Base-by-base conservation (phyloP, 1,140 invertebrate species). In the Pantala flavescens region DNA sequence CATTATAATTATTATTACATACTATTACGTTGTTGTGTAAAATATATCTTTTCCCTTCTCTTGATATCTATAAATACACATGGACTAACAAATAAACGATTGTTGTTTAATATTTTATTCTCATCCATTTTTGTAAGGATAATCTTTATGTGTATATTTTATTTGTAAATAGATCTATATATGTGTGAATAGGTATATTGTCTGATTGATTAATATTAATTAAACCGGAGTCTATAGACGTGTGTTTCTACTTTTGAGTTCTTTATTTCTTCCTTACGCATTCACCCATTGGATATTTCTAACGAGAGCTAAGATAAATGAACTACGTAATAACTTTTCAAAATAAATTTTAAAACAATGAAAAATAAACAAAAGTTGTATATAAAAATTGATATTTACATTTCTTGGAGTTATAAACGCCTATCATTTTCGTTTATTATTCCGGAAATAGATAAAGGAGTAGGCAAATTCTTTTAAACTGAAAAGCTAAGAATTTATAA, bases 11-110 rank as follows among this genome's bases (percentile, higher is more conserved):
- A 72, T 72, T 36, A 72, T 36, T 72, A 42, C 24, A 36, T 36
- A 72, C 24, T 72, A 72, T 72, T 72, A 72, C 24, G 71, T 72
- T 28, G 71, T 72, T 72, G 71, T 72, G 71, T 72, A 72, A 72
- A 72, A 36, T 71, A 24, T 71, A 23, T 63, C 49, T 14, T 63
- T 63, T 63, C 49, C 49, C 49, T 3, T 63, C 49, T 71, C 21
- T 42, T 14, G 24, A 11, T 28, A 71, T 71, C 14, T 71, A 71
- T 24, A 72, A 42, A 72, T n/a, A 72, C 24, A 42, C 42, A 72
- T 36, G 24, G 24, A 72, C 71, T 72, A 72, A 72, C 71, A 72
- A 72, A 72, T 36, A 28, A n/a, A 36, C 24, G n/a, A 72, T 28
- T 72, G 42, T 24, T 36, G 42, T 42, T 36, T 42, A 72, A 72